phyloP scores from a whole-genome alignment of 2,113 vertebrate genomes.

The Limnothrissa miodon region DNA sequence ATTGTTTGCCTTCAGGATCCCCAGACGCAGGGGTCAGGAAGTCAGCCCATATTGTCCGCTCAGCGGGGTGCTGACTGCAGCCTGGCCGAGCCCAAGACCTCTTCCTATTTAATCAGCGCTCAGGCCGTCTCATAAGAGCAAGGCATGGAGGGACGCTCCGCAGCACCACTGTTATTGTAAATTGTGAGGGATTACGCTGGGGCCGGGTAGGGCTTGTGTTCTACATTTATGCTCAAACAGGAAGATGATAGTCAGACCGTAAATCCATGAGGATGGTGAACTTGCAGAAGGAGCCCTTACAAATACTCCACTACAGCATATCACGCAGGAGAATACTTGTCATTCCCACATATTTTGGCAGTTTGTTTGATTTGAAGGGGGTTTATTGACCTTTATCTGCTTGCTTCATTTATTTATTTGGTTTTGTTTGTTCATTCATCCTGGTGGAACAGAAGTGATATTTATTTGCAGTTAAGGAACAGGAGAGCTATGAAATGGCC shows the following conservation, averaged over 20 bases:
- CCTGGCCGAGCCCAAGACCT: slow-evolving; percentile 45
- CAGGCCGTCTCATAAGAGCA: slow-evolving; percentile 17
- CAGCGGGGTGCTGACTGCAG: slow-evolving; percentile 61
- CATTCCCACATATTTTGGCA: neutral
- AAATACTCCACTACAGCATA: neutral
- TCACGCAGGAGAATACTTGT: neutral
- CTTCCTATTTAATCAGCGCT: slow-evolving; percentile 41
- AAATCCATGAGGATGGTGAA: neutral
- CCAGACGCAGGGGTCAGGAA: slow-evolving; percentile 73
- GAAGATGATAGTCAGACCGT: neutral
- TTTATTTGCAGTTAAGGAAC: slow-evolving; percentile 1
- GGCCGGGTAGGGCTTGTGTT: neutral
- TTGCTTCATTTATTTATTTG: slow-evolving; percentile 14
- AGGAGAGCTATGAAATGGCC: slow-evolving; percentile 6
- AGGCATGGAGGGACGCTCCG: neutral
- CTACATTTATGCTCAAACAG: neutral
- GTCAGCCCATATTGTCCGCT: slow-evolving; percentile 67
- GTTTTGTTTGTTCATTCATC: slow-evolving; percentile 17
- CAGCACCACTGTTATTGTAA: slow-evolving; percentile 3
- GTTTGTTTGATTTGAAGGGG: slow-evolving; percentile 11
- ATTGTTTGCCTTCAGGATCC: slow-evolving; percentile 71
- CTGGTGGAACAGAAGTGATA: neutral
- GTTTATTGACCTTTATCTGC: slow-evolving; percentile 13
- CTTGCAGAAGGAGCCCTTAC: neutral
- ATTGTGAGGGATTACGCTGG: neutral